These are phyloP conservation scores for Diaperis boleti DNA, from an alignment of 2,888 invertebrate species.

Conservation along the genomic window DNA sequence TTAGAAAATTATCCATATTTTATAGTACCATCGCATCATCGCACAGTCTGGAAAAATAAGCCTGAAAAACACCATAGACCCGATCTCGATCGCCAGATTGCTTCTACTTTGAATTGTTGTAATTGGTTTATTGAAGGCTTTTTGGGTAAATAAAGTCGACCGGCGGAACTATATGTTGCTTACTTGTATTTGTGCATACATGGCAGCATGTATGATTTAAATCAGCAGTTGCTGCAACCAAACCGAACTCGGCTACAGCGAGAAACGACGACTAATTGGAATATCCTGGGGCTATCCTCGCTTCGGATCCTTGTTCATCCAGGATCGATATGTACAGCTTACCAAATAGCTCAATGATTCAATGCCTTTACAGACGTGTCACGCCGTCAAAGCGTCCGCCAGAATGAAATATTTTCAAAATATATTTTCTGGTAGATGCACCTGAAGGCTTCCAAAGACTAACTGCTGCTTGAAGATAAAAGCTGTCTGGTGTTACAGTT, in stretches of 20 bases:
- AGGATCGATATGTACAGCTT: slow-evolving; percentile 44
- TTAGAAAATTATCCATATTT: slow-evolving; percentile 55
- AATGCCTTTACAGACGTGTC: slow-evolving; percentile 32
- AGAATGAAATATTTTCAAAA: slow-evolving; percentile 3
- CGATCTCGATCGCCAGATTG: slow-evolving; percentile 13
- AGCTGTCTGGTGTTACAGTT: too few relatives aligned
- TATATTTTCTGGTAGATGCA: slow-evolving; percentile 1
- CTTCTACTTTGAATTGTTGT: slow-evolving; percentile 2
- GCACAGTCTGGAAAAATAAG: slow-evolving; percentile 20
- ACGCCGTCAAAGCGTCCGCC: slow-evolving; percentile 10
- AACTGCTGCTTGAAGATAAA: not conserved
- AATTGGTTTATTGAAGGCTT: slow-evolving; percentile 19
- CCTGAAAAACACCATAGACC: slow-evolving; percentile 10
- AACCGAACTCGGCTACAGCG: slow-evolving; percentile 42
- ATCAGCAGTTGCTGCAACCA: slow-evolving; percentile 38
- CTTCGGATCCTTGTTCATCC: slow-evolving; percentile 44
- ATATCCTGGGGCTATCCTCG: slow-evolving; percentile 44
- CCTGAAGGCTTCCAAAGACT: not conserved
- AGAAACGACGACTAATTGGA: slow-evolving; percentile 46
- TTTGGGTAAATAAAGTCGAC: slow-evolving; percentile 16
- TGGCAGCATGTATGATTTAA: slow-evolving; percentile 30
- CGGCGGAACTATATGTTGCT: slow-evolving; percentile 1
- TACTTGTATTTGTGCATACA: slow-evolving; percentile 15
- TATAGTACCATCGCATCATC: slow-evolving; percentile 39
- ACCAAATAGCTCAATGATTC: slow-evolving; percentile 42